These are phyloP conservation scores for Apogon talboti DNA, from an alignment of 2,797 vertebrate genomes.

Conservation along the genomic window DNA sequence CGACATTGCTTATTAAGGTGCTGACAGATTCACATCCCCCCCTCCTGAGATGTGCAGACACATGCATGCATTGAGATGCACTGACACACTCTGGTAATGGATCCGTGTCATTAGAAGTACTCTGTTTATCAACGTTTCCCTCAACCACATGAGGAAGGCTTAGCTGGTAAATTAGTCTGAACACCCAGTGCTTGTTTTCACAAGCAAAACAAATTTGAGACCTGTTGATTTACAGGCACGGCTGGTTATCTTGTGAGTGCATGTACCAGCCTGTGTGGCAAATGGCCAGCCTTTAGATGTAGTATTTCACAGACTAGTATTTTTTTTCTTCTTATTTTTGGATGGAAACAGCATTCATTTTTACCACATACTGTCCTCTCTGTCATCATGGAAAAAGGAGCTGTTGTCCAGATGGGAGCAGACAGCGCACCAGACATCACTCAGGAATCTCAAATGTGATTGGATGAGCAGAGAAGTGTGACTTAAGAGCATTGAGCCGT, in stretches of 20 bases:
- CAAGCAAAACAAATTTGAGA: conserved; percentile 55
- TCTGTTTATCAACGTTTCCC: conserved; percentile 47
- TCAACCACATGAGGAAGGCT: conserved; percentile 16
- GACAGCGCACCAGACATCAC: conserved; percentile 46
- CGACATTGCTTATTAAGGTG: conserved; percentile 31
- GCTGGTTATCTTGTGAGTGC: conserved; percentile 27
- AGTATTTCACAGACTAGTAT: conserved; percentile 37
- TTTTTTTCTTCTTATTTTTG: conserved; percentile 31
- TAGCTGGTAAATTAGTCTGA: conserved; percentile 45
- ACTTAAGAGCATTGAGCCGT: conserved; percentile 44
- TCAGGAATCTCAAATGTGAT: conserved; percentile 60
- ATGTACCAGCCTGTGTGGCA: conserved; percentile 21
- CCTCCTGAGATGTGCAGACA: conserved; percentile 22
- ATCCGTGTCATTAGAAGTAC: conserved; percentile 59
- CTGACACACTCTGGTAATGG: conserved; percentile 65
- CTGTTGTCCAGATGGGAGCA: conserved; percentile 65
- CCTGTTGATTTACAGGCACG: conserved; percentile 51
- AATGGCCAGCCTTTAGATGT: conserved; percentile 5
- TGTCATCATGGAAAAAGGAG: conserved; percentile 59
- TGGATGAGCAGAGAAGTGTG: conserved; percentile 51
- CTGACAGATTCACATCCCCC: conserved; percentile 38
- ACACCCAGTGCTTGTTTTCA: conserved; percentile 53
- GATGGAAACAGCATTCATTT: conserved; percentile 59
- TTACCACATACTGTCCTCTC: conserved; percentile 67
- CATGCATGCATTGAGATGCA: conserved; percentile 59